Evolutionary conservation across 2,113 vertebrate genomes (phyloP), one percentile per base, ranked within the genome.

Genomic region (Grallaria varia): DNA sequence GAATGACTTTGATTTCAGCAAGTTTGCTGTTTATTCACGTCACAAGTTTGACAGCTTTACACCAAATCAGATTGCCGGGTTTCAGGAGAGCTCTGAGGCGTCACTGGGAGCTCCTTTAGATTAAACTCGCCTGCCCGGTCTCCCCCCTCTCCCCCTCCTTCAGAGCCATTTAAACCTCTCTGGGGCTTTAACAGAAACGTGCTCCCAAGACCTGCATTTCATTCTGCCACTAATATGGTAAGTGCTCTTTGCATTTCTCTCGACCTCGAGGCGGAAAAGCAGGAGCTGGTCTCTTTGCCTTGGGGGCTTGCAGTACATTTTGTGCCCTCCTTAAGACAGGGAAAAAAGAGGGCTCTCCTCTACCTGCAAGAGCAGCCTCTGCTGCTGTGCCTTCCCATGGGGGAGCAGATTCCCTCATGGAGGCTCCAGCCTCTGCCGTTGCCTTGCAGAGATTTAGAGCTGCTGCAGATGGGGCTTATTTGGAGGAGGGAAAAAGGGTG

Each of bases 21-120:
- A 93, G 84, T 80, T 76, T 96, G 72, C 89, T 96, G 94, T 95
- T 64, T 88, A 88, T 84, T 69, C 97, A 96, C 98, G 98, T 98
- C 98, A 98, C 97, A 96, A 93, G 94, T 97, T 95, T 98, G 98
- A 98, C 98, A 98, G 97, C 97, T 97, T 98, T 84, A 86, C 97
- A 95, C 96, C 98, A 97, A 98, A 98, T 98, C 98, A 97, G 98
- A 97, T 97, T 92, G 96, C 97, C 84, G 98, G 91, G 92, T 96
- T 96, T 79, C 52, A 96, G 83, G 53, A 96, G 87, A 95, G 96
- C 86, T 95, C 88, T 73, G 60, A 85, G 97, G 97, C 95, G 97
- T 98, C 98, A 90, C 97, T 93, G 67, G 69, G 90, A 95, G 93
- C 96, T 97, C 96, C 97, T 63, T 87, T 79, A 95, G 98, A 98